Evolutionary conservation across 2,888 invertebrate species (phyloP).

Genomic region (Leptinotarsa tumamoca): DNA sequence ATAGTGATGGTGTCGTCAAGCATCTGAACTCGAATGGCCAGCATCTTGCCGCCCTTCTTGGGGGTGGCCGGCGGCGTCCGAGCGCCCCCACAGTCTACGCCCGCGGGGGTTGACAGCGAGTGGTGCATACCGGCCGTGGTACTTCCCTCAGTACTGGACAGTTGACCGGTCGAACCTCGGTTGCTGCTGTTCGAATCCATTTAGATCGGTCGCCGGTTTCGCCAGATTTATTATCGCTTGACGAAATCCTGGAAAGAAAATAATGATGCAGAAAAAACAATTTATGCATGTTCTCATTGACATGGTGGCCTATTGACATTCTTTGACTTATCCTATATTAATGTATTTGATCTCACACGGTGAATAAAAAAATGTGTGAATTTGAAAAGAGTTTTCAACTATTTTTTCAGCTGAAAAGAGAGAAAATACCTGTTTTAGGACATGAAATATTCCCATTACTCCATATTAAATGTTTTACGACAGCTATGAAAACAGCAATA

Average conservation of each 20-base stretch:
- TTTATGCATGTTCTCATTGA: too few relatives aligned
- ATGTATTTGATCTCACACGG: too few relatives aligned
- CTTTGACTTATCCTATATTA: too few relatives aligned
- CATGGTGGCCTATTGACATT: too few relatives aligned
- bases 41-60: slow-evolving; percentile 88
- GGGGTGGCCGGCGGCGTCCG: slow-evolving; percentile 84
- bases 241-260: slow-evolving; percentile 50
- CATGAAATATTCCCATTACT: too few relatives aligned
- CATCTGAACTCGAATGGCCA: slow-evolving; percentile 90
- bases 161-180: slow-evolving; percentile 64
- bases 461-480: too few relatives aligned
- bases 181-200: slow-evolving; percentile 57
- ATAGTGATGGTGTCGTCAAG: slow-evolving; percentile 89
- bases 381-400: too few relatives aligned
- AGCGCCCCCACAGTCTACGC: slow-evolving; percentile 78
- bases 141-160: slow-evolving; percentile 63
- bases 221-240: slow-evolving; percentile 44
- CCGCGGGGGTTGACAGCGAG: slow-evolving; percentile 86
- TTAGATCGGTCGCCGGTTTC: slow-evolving; percentile 23
- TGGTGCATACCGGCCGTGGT: slow-evolving; percentile 76
- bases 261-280: not conserved
- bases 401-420: too few relatives aligned
- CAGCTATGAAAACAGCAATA: too few relatives aligned
- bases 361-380: too few relatives aligned
- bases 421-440: too few relatives aligned